Conservation (phyloP, 2,797 vertebrate genomes). For the Alca torda region DNA sequence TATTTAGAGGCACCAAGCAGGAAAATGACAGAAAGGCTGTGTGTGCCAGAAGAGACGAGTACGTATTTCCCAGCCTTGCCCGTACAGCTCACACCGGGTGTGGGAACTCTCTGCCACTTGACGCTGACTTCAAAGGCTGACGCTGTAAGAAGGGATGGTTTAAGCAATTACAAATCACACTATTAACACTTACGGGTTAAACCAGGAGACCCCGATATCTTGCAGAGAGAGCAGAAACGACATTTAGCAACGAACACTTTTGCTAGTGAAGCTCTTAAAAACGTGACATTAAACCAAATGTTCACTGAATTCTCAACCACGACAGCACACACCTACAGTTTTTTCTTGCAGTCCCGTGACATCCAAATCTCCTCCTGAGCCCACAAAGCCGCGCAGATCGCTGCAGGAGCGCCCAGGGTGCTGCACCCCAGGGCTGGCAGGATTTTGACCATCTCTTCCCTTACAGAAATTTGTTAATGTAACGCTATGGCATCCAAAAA, state of each 20-base stretch:
- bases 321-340: accelerated
- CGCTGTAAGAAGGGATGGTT: neutral
- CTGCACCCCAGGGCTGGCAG: neutral
- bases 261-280: neutral
- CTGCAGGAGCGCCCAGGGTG: neutral
- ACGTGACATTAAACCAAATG: accelerated
- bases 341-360: accelerated
- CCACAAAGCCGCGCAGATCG: neutral
- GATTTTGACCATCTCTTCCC: neutral
- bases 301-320: accelerated
- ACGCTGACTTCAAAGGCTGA: neutral
- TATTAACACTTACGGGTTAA: neutral
- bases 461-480: accelerated
- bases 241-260: accelerated
- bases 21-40: neutral
- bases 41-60: too few species aligned
- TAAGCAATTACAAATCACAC: neutral
- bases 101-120: neutral
- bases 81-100: accelerated
- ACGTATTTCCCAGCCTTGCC: neutral
- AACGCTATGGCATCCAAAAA: neutral
- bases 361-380: neutral
- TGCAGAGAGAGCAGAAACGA: neutral
- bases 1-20: neutral
- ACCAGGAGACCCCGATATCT: neutral